Base-by-base conservation (phyloP, 2,888 invertebrate genomes). In the Hydriomena furcata region DNA sequence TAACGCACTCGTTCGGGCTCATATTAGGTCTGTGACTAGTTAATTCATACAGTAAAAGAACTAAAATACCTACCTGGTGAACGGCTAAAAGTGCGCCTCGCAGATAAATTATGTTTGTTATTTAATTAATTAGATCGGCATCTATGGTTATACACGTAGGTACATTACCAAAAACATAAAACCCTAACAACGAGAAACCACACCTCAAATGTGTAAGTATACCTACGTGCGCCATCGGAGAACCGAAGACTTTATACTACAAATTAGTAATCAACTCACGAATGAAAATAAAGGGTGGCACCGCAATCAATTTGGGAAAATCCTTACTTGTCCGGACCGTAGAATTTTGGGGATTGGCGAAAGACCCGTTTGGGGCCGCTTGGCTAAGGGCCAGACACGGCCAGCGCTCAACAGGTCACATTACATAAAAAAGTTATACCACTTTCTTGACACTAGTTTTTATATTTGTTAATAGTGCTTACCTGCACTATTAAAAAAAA, bases 371-470 rank as follows among this genome's bases (percentile, higher is more conserved):
- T 21, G 40, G 36, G 43, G 47, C 20, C 34, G 44, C 35, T 73
- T 74, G 76, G 75, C 67, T 36, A 60, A 36, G 50, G 55, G 75
- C 75, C 74, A 75, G 62, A 34, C 20, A 32, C 32, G 54, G 42
- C 42, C 51, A 44, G 40, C 49, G 62, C 48, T 70, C 75, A 76
- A 75, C 75, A 75, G 74, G 76, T 76, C 68, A 55, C 52, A 43
- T 55, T 58, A 59, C 55, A 45, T 53, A 55, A 56, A 59, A 37
- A 20, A 34, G 50, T 52, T 51, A 57, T 59, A 58, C 49, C 34
- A 25, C 34, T 46, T 46, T 51, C 32, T 36, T 44, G 43, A 24
- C 52, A 52, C 23, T 38, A 21, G 42, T 17, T 31, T 31, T 42
- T 36, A 32, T 23, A 27, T 17, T 17, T 17, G 17, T 3, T 17